Evolutionary conservation across 2,113 vertebrate genomes (phyloP).

Genomic region (Tangachromis dhanisi): DNA sequence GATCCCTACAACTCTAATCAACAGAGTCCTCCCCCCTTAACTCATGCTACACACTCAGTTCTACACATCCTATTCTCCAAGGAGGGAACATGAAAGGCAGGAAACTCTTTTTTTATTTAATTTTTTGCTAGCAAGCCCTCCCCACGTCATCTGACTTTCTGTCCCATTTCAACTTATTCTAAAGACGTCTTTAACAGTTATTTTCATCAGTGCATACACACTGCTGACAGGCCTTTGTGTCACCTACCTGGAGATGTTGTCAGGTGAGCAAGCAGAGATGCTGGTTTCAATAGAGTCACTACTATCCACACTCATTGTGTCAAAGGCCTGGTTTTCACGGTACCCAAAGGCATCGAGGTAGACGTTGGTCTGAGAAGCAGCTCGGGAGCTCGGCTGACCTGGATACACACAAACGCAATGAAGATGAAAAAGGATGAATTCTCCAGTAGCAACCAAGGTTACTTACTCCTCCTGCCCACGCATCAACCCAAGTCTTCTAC

Average conservation of each 20-base stretch:
- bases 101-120: background rate
- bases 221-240: background rate
- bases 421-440: background rate
- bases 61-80: conserved; percentile 4
- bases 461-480: background rate
- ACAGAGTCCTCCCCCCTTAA: background rate
- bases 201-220: background rate
- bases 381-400: conserved; percentile 77
- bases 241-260: conserved; percentile 89
- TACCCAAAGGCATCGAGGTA: conserved; percentile 87
- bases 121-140: background rate
- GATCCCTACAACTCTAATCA: conserved; percentile 51
- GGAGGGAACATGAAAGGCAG: conserved; percentile 18
- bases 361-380: conserved; percentile 85
- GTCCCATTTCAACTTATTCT: background rate
- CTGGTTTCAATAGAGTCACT: conserved; percentile 95
- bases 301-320: conserved; percentile 88
- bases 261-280: conserved; percentile 93
- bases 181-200: background rate
- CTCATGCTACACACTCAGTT: background rate
- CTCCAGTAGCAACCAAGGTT: background rate
- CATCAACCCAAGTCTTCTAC: background rate
- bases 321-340: conserved; percentile 83
- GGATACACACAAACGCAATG: conserved; percentile 11
- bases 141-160: background rate